Evolutionary conservation across 1,140 invertebrate species (phyloP), one percentile per base, ranked within the genome.

Genomic region (Eurosta solidaginis): DNA sequence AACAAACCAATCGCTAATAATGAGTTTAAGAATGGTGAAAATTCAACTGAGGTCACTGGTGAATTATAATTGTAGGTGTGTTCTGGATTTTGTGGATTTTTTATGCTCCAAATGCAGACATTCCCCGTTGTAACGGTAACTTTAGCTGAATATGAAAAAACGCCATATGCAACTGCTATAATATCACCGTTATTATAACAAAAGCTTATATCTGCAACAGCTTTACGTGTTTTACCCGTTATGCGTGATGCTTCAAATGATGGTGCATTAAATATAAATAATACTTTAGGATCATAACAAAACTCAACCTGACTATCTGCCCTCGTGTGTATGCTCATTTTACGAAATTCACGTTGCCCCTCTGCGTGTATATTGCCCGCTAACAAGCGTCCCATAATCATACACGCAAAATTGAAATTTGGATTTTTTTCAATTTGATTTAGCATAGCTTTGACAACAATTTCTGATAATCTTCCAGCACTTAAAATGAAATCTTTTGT

Each of bases 71-170:
- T 81, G 82, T 92, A 96, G 0, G 90, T 81, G 79, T 92, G 90
- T 85, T 96, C 96, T 0, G 95, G 95, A 82, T 93, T 92, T 5
- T 91, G 91, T 0, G 96, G 95, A 88, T 96, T 97, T 89, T 97
- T 97, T 0, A 96, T 92, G 80, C 91, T 93, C 93, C 94, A 97
- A 59, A 96, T 88, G 59, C 93, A 90, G 3, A 97, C 89, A 33
- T 85, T 80, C 4, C 85, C 85, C 1, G 80, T 80, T 1, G 14
- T 6, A 33, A 84, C 83, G 1, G 83, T 82, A 12, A 79, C 81
- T 25, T 82, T 79, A 2, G 85, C 80, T 7, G 84, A 83, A 79
- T 83, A 86, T 12, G 85, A 89, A 80, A 89, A 92, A 76, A 92
- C 90, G 1, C 92, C 93, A 78, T 94, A 93, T 14, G 89, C 91